These are phyloP conservation scores for Centroberyx gerrardi DNA, from an alignment of 2,797 vertebrate genomes.

Conservation along the genomic window DNA sequence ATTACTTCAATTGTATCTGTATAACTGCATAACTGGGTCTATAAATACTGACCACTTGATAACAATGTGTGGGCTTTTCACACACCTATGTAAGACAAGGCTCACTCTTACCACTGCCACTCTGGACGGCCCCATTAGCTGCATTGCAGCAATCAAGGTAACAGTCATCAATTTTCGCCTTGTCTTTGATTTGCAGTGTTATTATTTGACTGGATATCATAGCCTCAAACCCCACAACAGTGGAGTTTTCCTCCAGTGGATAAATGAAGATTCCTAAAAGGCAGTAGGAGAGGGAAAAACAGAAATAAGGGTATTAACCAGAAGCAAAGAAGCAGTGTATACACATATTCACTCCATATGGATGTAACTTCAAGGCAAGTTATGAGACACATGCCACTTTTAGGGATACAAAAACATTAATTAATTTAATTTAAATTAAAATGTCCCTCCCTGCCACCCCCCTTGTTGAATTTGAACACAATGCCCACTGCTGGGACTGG, in stretches of 20 bases:
- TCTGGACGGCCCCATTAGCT: slow-evolving; percentile 71
- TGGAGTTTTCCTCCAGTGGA: slow-evolving; percentile 91
- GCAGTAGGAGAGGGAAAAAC: slow-evolving; percentile 7
- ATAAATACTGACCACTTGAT: not conserved
- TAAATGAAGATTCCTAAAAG: slow-evolving; percentile 94
- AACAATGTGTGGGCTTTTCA: not conserved
- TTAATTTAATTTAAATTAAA: not conserved
- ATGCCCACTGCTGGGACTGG: not conserved
- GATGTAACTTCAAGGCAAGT: not conserved
- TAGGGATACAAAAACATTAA: not conserved
- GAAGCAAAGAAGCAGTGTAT: slow-evolving; percentile 35
- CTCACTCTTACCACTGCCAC: slow-evolving; percentile 85
- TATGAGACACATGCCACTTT: not conserved
- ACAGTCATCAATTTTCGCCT: slow-evolving; percentile 90
- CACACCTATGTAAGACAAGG: not conserved
- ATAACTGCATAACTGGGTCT: not conserved
- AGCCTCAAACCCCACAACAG: slow-evolving; percentile 94
- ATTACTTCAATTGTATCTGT: not conserved
- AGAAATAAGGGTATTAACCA: not conserved
- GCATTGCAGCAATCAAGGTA: slow-evolving; percentile 81
- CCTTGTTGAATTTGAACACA: not conserved
- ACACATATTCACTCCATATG: slow-evolving; percentile 21
- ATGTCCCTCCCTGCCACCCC: not conserved
- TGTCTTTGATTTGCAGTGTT: slow-evolving; percentile 96
- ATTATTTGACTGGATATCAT: slow-evolving; percentile 89